These are phyloP conservation scores for Suricata suricatta DNA, from an alignment of 2,113 vertebrate species.

Conservation along the genomic window DNA sequence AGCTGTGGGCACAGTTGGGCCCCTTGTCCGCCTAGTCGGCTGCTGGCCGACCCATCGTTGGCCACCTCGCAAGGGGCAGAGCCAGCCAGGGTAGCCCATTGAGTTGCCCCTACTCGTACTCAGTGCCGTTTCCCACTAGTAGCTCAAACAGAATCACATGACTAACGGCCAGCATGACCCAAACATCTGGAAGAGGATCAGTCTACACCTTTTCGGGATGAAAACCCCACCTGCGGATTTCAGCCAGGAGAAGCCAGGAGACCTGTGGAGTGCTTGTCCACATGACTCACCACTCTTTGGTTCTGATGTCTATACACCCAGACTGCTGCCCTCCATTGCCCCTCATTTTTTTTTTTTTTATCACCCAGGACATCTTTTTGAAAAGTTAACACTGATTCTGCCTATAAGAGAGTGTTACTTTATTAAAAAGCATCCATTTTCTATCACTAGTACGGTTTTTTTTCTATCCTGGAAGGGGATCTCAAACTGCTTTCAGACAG, in stretches of 20 bases:
- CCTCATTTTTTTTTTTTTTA: background rate
- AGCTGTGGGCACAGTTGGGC: slow-evolving; percentile 51
- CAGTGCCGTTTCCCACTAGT: background rate
- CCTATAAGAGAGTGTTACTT: background rate
- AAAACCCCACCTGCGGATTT: slow-evolving; percentile 12
- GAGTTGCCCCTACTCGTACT: background rate
- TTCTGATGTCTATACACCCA: background rate
- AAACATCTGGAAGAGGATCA: background rate
- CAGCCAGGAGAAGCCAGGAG: background rate
- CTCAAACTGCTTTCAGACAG: background rate
- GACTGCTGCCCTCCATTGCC: background rate
- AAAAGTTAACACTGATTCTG: slow-evolving; percentile 14
- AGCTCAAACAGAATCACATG: slow-evolving; percentile 62
- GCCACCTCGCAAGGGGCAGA: slow-evolving; percentile 71
- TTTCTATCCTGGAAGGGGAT: slow-evolving; percentile 77
- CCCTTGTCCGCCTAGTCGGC: slow-evolving; percentile 30
- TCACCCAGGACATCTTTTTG: background rate
- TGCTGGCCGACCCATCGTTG: slow-evolving; percentile 66
- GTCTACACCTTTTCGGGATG: background rate
- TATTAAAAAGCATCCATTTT: background rate
- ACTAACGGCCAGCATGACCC: slow-evolving; percentile 46
- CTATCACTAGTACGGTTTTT: slow-evolving; percentile 50
- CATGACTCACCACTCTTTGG: background rate
- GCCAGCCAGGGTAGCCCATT: background rate
- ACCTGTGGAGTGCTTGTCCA: background rate